A percentile compares a stretch with the other conserved stretches of the same genome.
phyloP scores from a whole-genome alignment of 2,113 vertebrate species.

The Spheniscus mendiculus region DNA sequence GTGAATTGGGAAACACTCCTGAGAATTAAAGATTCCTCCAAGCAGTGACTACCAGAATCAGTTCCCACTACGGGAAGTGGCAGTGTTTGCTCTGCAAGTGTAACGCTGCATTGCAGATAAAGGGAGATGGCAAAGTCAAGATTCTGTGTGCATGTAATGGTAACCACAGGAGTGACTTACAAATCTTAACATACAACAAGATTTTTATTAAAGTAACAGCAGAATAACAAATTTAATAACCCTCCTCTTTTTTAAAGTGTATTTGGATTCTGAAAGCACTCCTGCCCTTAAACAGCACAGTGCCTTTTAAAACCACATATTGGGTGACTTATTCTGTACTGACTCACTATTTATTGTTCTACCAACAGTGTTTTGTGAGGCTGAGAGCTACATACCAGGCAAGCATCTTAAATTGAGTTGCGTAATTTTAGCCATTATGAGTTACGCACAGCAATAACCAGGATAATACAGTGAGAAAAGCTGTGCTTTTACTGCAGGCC shows the following conservation, averaged over 20 bases:
- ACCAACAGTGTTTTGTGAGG: neutral
- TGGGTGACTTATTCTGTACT: neutral
- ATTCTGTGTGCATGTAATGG: neutral
- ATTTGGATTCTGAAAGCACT: neutral
- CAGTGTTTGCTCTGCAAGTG: neutral
- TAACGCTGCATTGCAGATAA: conserved; percentile 18
- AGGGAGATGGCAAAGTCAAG: neutral
- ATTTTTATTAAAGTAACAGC: neutral
- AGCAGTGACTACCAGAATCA: neutral
- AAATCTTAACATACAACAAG: neutral
- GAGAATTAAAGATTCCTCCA: neutral
- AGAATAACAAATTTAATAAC: neutral
- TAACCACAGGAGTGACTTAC: neutral
- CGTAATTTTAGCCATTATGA: neutral
- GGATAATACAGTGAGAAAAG: neutral
- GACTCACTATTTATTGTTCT: conserved; percentile 11
- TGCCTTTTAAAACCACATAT: neutral
- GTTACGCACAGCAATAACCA: neutral
- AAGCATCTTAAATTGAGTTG: neutral
- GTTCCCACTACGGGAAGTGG: neutral
- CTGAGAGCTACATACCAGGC: neutral
- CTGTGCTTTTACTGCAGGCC: conserved; percentile 9
- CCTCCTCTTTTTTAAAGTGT: neutral
- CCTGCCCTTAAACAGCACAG: neutral
- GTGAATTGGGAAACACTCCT: neutral